Conservation (phyloP, 2,113 vertebrate genomes). For the Calonectris borealis region DNA sequence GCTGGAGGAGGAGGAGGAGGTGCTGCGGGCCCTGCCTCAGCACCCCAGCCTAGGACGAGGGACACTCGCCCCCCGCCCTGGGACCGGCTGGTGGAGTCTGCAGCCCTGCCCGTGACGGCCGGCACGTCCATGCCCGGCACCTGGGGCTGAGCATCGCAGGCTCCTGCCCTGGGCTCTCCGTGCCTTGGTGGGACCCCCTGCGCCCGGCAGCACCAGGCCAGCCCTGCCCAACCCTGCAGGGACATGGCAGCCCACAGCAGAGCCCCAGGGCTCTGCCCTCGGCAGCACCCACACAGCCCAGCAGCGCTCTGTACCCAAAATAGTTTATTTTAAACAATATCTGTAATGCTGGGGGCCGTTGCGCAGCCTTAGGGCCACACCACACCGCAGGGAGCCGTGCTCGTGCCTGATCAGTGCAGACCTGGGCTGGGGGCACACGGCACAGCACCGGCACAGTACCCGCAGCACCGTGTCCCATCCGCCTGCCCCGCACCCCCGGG, state of each 20-base stretch:
- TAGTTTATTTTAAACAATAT: not conserved
- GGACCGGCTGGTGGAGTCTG: not conserved
- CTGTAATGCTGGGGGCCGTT: accelerated
- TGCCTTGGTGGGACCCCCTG: not conserved
- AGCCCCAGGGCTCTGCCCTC: not conserved
- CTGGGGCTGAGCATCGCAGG: not conserved
- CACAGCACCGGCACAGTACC: not conserved
- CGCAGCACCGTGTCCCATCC: accelerated
- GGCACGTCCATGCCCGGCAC: accelerated
- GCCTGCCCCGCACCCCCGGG: accelerated
- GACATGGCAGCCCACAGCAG: not conserved
- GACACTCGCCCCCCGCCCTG: not conserved
- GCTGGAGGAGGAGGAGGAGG: not conserved
- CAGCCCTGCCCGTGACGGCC: not conserved
- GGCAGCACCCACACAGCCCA: not conserved
- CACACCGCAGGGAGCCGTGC: accelerated
- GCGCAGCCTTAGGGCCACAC: accelerated
- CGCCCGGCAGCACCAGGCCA: not conserved
- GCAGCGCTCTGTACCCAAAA: not conserved
- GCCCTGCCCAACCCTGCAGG: no score
- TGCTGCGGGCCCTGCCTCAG: accelerated
- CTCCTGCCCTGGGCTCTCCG: not conserved
- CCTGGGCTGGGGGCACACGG: accelerated
- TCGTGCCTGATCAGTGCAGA: accelerated
- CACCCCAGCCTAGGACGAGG: not conserved